A percentile compares a stretch with the other conserved stretches of the same genome.
Conservation (phyloP, 2,888 invertebrate species). For the Nymphalis urticae region DNA sequence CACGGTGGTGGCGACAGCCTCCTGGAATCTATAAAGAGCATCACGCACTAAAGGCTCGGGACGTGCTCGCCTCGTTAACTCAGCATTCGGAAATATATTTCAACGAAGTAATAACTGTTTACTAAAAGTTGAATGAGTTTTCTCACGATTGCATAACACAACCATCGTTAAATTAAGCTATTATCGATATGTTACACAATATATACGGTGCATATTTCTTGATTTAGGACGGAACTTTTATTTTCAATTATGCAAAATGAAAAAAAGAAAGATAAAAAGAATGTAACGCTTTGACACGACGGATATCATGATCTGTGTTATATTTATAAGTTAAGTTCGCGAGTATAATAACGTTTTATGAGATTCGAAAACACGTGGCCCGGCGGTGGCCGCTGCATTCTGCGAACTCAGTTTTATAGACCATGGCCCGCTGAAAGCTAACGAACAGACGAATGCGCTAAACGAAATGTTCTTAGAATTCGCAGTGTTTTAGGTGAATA, state of each 20-base stretch:
- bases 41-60: conserved; percentile 59
- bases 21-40: conserved; percentile 77
- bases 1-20: conserved; percentile 71
- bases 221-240: background rate
- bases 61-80: conserved; percentile 71
- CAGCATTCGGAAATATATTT: conserved; percentile 71
- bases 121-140: conserved; percentile 12
- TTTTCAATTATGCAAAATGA: background rate
- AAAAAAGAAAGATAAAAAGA: background rate
- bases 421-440: conserved; percentile 74
- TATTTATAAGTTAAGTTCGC: conserved; percentile 30
- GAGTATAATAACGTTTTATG: conserved; percentile 55
- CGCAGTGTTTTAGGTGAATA: conserved; percentile 38
- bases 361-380: conserved; percentile 61
- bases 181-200: background rate
- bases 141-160: conserved; percentile 19
- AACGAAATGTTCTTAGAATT: conserved; percentile 50
- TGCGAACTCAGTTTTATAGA: conserved; percentile 73
- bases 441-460: conserved; percentile 60
- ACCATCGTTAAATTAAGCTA: conserved; percentile 6
- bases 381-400: conserved; percentile 64
- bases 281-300: conserved; percentile 5
- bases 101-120: conserved; percentile 57
- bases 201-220: background rate
- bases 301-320: conserved; percentile 17